Evolutionary conservation across 2,113 vertebrate genomes (phyloP).

Genomic region (Spea multiplicata): DNA sequence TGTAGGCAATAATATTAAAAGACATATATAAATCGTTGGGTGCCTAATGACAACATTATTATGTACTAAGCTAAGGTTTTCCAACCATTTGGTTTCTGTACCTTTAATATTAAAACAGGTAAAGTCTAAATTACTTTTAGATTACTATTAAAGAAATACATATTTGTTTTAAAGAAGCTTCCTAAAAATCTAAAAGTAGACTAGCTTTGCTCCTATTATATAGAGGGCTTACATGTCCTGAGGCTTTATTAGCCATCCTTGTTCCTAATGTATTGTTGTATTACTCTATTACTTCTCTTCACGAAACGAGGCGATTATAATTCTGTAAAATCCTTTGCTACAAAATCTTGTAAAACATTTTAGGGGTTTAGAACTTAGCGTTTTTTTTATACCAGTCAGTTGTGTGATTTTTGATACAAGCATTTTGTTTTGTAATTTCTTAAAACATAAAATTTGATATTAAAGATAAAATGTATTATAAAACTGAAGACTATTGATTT

Average conservation of each 20-base stretch:
- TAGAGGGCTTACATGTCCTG: background rate
- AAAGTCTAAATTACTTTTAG: background rate
- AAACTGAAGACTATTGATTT: too few species aligned
- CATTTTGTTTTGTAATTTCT: background rate
- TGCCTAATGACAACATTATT: too few species aligned
- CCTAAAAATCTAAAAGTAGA: background rate
- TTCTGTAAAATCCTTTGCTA: slow-evolving; percentile 24
- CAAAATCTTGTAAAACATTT: slow-evolving; percentile 10
- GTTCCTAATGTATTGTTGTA: background rate
- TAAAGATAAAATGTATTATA: too few species aligned
- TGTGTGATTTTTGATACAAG: background rate
- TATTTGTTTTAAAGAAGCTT: background rate
- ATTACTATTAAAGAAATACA: background rate
- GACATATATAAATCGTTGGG: too few species aligned
- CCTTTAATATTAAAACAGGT: background rate
- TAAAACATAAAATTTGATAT: background rate
- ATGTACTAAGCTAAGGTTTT: background rate
- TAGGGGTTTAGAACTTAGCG: background rate
- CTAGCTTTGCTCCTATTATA: background rate
- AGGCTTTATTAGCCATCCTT: background rate
- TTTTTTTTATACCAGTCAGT: background rate
- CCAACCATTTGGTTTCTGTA: background rate
- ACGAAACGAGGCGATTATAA: background rate
- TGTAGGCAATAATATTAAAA: too few species aligned
- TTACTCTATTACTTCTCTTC: background rate